A percentile compares a stretch with the other conserved stretches of the same genome.
phyloP scores from a whole-genome alignment of 2,888 invertebrate genomes.

The Tryphoninae sp. region DNA sequence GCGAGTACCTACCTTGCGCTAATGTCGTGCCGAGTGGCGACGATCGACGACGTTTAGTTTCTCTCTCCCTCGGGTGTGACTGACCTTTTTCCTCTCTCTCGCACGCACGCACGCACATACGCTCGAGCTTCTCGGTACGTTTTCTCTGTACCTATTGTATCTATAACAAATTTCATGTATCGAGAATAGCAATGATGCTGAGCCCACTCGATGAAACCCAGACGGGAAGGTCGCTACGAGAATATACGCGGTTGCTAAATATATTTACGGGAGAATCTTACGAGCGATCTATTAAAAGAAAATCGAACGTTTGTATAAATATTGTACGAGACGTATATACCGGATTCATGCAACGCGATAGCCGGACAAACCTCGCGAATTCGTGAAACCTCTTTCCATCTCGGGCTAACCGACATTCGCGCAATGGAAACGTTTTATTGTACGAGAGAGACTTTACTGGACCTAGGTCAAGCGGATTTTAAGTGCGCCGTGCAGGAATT shows the following conservation, averaged over 20 bases:
- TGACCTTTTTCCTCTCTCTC: conserved; percentile 34
- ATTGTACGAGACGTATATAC: too few species aligned
- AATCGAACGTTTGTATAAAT: too few species aligned
- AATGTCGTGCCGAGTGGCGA: conserved; percentile 40
- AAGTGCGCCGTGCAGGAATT: conserved; percentile 32
- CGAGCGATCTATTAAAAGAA: too few species aligned
- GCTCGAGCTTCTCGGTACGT: conserved; percentile 2
- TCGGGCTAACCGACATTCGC: too few species aligned
- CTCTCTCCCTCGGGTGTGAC: conserved; percentile 25
- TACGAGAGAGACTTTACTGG: conserved; percentile 5
- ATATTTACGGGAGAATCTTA: too few species aligned
- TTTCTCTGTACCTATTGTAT: conserved; percentile 21
- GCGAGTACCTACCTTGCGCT: conserved; percentile 13
- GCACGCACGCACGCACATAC: too few species aligned
- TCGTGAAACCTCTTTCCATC: too few species aligned
- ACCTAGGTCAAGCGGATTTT: conserved; percentile 50
- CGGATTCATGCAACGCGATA: too few species aligned
- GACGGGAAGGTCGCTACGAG: conserved; percentile 20
- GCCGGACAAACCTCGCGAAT: too few species aligned
- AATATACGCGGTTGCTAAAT: too few species aligned
- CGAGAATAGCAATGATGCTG: too few species aligned
- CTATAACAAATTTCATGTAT: conserved; percentile 6
- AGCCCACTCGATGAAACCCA: background rate
- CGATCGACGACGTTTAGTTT: conserved; percentile 25
- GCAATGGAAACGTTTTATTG: background rate